Base-by-base conservation (phyloP, 2,797 vertebrate species). In the Gastrophryne carolinensis region DNA sequence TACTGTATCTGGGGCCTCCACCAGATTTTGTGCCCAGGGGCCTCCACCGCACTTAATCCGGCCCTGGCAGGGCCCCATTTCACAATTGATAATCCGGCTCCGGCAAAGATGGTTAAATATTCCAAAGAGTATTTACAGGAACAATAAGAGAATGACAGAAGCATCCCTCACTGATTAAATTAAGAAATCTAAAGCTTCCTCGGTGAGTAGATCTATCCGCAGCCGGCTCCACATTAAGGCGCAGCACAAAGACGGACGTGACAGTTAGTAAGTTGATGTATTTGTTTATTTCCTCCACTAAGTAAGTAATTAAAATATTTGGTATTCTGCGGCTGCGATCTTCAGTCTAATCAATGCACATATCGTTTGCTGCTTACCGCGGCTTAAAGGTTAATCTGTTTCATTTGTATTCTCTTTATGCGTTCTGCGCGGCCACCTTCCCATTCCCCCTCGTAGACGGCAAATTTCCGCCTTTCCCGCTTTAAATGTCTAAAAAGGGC, bases 341-440 rank as follows among this genome's bases (percentile, higher is more conserved):
- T 71, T 65, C 75, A 24, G 27, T 72, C 50, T 72, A 78, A 78
- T 78, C 75, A 78, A 71, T 64, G 67, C 50, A 65, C 75, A 60
- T 78, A 78, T 78, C 50, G 72, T 78, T 78, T 72, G 49, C 47
- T 24, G 75, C 68, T 78, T 67, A 65, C 72, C 75, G 15, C 29
- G 49, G 75, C 68, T 78, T 78, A 78, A 78, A 78, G 75, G 75
- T 78, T 78, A 78, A 78, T 78, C 75, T 69, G 23, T 78, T 78
- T 72, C 35, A 78, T 78, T 78, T 65, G 68, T 72, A 78, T 78
- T 78, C 67, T 78, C 67, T 65, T 78, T 78, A 65, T 65, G 68
- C 32, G 72, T 78, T 78, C 75, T 41, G 30, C 67, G 64, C 75
- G 44, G 26, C 54, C 41, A 72, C 50, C 50, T 60, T 52, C 8